Percentiles rank a stretch among this genome's conserved stretches.
phyloP scores from a whole-genome alignment of 2,797 vertebrate species.

The Sylvia borin region DNA sequence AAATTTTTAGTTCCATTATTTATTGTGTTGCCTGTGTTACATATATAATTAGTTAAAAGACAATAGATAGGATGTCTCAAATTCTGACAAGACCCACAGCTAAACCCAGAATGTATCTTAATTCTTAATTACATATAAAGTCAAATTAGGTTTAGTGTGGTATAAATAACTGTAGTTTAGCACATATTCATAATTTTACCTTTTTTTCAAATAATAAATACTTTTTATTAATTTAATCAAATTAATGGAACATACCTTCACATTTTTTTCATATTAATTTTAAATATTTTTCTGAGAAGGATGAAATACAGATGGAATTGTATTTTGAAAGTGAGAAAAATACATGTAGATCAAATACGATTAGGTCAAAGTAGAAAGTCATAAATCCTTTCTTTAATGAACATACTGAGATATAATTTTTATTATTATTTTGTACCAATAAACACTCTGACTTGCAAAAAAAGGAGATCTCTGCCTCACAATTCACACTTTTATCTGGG shows the following conservation, averaged over 20 bases:
- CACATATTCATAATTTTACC: background rate
- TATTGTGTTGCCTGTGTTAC: fast-evolving
- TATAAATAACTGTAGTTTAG: background rate
- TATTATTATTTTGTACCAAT: background rate
- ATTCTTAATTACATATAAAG: background rate
- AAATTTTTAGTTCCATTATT: background rate
- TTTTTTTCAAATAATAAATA: background rate
- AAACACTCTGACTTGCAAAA: background rate
- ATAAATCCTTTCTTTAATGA: background rate
- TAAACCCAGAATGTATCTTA: background rate
- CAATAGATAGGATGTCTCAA: background rate
- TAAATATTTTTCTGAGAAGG: background rate
- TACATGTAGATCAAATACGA: background rate
- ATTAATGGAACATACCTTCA: background rate
- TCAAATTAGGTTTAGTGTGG: background rate
- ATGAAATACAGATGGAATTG: background rate
- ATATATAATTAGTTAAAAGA: background rate
- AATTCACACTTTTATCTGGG: background rate
- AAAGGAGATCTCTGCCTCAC: background rate
- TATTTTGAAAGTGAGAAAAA: background rate
- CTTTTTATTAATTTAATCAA: background rate
- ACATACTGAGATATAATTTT: background rate
- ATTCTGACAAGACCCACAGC: background rate
- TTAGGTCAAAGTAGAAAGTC: background rate
- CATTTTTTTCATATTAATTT: background rate